phyloP scores from a whole-genome alignment of 2,113 vertebrate species.

The Excalfactoria chinensis region DNA sequence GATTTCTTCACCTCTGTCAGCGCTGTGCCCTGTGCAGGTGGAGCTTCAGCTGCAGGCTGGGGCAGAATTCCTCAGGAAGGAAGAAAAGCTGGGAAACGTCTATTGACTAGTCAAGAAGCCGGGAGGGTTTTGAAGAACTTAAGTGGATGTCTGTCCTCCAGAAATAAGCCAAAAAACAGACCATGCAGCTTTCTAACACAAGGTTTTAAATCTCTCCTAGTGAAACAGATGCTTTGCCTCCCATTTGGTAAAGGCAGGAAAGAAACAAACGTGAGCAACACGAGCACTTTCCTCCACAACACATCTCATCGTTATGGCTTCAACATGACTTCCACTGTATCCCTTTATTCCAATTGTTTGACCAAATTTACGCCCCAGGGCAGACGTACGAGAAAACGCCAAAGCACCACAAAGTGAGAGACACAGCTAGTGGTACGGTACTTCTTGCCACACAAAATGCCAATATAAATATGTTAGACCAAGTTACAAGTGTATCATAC shows the following conservation, averaged over 20 bases:
- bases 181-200: slow-evolving; percentile 63
- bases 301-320: slow-evolving; percentile 73
- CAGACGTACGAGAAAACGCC: slow-evolving; percentile 71
- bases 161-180: slow-evolving; percentile 65
- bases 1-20: not conserved
- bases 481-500: slow-evolving; percentile 86
- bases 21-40: not conserved
- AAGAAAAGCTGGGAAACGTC: slow-evolving; percentile 62
- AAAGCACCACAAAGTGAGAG: slow-evolving; percentile 81
- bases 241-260: slow-evolving; percentile 38
- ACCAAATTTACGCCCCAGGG: slow-evolving; percentile 68
- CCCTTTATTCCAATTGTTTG: slow-evolving; percentile 71
- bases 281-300: slow-evolving; percentile 35
- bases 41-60: slow-evolving; percentile 22
- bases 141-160: slow-evolving; percentile 57
- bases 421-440: slow-evolving; percentile 80
- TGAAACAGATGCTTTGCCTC: slow-evolving; percentile 60
- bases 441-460: slow-evolving; percentile 81
- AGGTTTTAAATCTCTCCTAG: slow-evolving; percentile 48
- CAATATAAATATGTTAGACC: slow-evolving; percentile 87
- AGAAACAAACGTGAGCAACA: slow-evolving; percentile 44
- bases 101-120: not conserved
- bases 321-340: slow-evolving; percentile 67
- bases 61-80: slow-evolving; percentile 65
- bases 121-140: slow-evolving; percentile 1